A percentile compares a stretch with the other conserved stretches of the same genome.
Conservation (phyloP, 2,113 vertebrate genomes). For the Epinephelus fuscoguttatus region DNA sequence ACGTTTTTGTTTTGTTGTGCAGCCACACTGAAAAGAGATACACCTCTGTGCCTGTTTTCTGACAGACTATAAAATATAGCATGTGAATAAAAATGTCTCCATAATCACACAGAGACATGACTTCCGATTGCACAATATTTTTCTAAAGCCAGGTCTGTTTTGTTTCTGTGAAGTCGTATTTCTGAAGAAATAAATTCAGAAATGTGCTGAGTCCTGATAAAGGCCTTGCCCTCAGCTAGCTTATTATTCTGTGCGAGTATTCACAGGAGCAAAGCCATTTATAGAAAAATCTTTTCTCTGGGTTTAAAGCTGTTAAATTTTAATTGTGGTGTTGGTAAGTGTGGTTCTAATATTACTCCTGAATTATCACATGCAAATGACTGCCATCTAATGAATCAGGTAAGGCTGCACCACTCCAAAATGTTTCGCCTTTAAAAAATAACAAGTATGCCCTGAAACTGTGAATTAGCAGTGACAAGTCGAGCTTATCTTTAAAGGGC, state of each 20-base stretch:
- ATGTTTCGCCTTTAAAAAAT: not conserved
- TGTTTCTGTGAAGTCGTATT: not conserved
- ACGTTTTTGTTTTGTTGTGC: not conserved
- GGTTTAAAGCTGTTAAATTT: not conserved
- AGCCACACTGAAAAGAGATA: not conserved
- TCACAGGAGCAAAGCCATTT: conserved; percentile 21
- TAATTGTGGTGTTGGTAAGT: not conserved
- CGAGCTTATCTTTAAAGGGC: not conserved
- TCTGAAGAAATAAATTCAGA: conserved; percentile 4
- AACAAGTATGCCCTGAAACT: conserved; percentile 3
- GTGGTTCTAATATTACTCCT: not conserved
- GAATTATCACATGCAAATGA: conserved; percentile 13
- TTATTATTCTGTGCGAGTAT: conserved; percentile 2
- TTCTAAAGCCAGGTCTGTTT: not conserved
- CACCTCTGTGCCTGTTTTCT: not conserved
- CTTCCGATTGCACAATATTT: not conserved
- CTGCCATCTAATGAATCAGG: conserved; percentile 17
- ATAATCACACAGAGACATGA: not conserved
- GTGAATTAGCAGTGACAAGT: conserved; percentile 2
- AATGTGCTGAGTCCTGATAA: conserved; percentile 12
- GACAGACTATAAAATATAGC: conserved; percentile 2
- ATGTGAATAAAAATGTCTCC: not conserved
- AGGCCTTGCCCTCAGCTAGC: not conserved
- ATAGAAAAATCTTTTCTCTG: not conserved
- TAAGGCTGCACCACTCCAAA: not conserved